These are phyloP conservation scores for Australoheros scitulus DNA, from an alignment of 2,113 vertebrate genomes.

Conservation along the genomic window DNA sequence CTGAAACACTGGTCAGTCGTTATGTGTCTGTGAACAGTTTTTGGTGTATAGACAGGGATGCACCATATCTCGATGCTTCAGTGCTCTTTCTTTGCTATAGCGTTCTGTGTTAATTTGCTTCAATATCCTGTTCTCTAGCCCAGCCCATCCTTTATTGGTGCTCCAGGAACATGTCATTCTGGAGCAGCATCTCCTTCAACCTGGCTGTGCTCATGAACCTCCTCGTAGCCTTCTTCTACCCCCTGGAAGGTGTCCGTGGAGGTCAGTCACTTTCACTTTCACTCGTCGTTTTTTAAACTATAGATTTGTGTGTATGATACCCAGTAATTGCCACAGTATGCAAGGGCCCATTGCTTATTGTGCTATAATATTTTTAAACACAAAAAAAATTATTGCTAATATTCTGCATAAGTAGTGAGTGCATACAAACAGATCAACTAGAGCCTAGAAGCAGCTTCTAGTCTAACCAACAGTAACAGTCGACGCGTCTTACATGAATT, in stretches of 20 bases:
- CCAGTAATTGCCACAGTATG: background rate
- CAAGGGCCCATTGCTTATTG: too few species aligned
- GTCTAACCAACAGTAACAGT: background rate
- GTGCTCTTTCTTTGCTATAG: background rate
- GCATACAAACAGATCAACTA: fast-evolving
- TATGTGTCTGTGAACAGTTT: background rate
- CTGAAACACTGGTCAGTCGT: background rate
- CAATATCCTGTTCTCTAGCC: constrained; percentile 76
- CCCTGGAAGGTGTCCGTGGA: constrained; percentile 90
- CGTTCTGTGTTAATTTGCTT: constrained; percentile 24
- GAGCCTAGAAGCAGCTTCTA: background rate
- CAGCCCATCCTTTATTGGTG: constrained; percentile 98
- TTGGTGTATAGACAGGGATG: background rate
- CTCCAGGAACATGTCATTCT: constrained; percentile 98
- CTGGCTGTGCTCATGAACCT: constrained; percentile 98
- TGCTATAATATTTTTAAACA: background rate
- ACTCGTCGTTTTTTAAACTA: background rate
- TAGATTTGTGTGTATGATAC: background rate
- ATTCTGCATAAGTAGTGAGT: background rate
- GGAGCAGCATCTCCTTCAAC: constrained; percentile 99
- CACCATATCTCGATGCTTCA: background rate
- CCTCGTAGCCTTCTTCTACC: constrained; percentile 97
- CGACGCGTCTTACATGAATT: background rate
- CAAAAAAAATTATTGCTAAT: background rate
- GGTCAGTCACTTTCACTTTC: constrained; percentile 77